Base-by-base conservation (phyloP, 2,888 invertebrate species). In the Synanthedon tipuliformis region DNA sequence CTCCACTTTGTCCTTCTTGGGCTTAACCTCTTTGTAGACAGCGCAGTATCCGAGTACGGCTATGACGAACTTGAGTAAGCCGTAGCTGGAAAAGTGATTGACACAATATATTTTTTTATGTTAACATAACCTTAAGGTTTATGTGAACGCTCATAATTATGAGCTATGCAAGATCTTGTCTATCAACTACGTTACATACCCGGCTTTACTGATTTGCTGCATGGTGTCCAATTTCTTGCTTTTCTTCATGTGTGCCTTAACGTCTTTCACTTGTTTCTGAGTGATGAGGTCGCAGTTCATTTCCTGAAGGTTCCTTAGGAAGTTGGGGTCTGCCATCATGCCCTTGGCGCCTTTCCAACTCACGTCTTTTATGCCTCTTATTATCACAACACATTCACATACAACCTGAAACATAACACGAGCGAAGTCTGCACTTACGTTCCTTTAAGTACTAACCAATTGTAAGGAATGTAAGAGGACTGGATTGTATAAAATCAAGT, bases 281-380 rank as follows among this genome's bases (percentile, higher is more conserved):
- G 94, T 94, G 56, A 95, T 91, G 4, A 90, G 88, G 65, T 95
- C 93, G 64, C 92, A 94, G 71, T 97, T 95, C 92, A 97, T 93
- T 75, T 96, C 95, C 78, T 93, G 93, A 41, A 97, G 86, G 52
- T 90, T 90, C 52, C 90, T 89, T 41, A 97, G 76, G 78, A 97
- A 97, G 75, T 90, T 93, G 0, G 95, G 93, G 70, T 97, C 97
- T 0, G 95, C 92, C 96, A 97, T 96, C 93, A 97, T 94, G 2
- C 90, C 94, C 76, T 94, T 96, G 0, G 96, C 96, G 1, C 93
- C 90, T 74, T 96, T 96, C 97, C 97, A 97, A 49, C 92, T 94
- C 3, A 96, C 91, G 61, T 97, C 97, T 63, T 93, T 94, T 50
- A 92, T 88, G 1, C 94, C 95, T 58, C 93, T 90, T 54, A 97